phyloP scores from a whole-genome alignment of 2,888 invertebrate species.

The Cephalotes varians region DNA sequence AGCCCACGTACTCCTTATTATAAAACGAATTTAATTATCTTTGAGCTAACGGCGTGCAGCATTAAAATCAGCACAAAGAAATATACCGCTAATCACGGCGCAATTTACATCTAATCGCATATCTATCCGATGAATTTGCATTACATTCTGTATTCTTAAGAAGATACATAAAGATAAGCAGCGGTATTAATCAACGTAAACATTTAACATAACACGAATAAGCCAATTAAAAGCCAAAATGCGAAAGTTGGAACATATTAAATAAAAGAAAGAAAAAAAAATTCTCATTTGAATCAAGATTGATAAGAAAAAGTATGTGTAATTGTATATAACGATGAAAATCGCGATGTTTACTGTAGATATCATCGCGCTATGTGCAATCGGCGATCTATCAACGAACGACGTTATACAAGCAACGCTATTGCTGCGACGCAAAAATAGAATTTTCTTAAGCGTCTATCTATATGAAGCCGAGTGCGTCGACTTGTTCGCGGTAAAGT shows the following conservation, averaged over 20 bases:
- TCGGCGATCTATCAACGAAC: conserved; percentile 22
- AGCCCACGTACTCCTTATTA: conserved; percentile 48
- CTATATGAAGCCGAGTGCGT: conserved; percentile 31
- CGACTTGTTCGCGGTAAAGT: conserved; percentile 64
- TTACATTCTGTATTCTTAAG: not conserved
- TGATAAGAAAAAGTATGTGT: not conserved
- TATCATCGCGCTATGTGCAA: conserved; percentile 18
- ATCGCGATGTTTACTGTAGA: conserved; percentile 31
- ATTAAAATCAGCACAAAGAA: conserved; percentile 10
- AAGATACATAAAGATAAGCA: not conserved
- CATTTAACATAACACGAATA: not conserved
- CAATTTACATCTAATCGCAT: conserved; percentile 11
- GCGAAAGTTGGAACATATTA: not conserved
- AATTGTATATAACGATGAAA: not conserved
- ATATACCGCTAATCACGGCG: not conserved
- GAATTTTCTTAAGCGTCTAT: conserved; percentile 39
- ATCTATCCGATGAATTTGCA: not conserved
- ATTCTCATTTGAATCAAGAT: not conserved
- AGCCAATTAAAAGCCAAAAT: not conserved
- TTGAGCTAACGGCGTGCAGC: not conserved
- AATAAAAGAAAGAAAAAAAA: not conserved
- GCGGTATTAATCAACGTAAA: not conserved
- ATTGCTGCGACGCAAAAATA: conserved; percentile 29
- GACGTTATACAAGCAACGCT: conserved; percentile 14
- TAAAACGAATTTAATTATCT: conserved; percentile 62